phyloP scores from a whole-genome alignment of 1,140 invertebrate species.

The Trichoplusia ni region DNA sequence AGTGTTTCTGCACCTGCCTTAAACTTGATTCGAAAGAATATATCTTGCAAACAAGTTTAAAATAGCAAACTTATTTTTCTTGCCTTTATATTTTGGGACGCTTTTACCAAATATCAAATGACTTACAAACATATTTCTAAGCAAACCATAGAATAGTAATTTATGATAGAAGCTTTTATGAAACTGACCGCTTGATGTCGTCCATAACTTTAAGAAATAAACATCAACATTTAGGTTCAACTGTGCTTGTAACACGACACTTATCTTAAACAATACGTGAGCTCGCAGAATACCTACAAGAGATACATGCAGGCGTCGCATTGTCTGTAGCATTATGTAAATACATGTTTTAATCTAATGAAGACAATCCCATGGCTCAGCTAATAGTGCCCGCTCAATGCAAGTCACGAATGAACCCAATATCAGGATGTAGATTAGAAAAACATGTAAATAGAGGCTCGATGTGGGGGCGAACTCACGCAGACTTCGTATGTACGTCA shows the following conservation, averaged over 20 bases:
- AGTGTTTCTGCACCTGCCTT: no score
- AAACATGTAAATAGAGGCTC: conserved; percentile 63
- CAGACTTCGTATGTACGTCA: conserved; percentile 40
- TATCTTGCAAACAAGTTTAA: no score
- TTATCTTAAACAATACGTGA: conserved; percentile 30
- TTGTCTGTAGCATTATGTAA: conserved; percentile 64
- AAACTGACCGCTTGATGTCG: background rate
- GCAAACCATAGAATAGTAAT: background rate
- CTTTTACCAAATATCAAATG: background rate
- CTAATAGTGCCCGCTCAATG: conserved; percentile 54
- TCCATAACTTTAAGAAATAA: background rate
- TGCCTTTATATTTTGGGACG: background rate
- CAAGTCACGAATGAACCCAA: conserved; percentile 67
- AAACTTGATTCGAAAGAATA: no score
- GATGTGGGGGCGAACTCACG: conserved; percentile 14
- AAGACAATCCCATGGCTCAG: conserved; percentile 41
- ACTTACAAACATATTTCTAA: background rate
- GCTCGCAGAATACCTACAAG: conserved; percentile 30
- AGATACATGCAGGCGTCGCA: conserved; percentile 45
- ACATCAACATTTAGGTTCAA: background rate
- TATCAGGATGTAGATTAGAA: conserved; percentile 65
- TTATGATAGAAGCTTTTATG: background rate
- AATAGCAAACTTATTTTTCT: no score
- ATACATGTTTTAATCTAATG: conserved; percentile 59
- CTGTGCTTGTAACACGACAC: background rate